Base-by-base conservation (phyloP, 2,888 invertebrate species). In the Anthophora plumipes region DNA sequence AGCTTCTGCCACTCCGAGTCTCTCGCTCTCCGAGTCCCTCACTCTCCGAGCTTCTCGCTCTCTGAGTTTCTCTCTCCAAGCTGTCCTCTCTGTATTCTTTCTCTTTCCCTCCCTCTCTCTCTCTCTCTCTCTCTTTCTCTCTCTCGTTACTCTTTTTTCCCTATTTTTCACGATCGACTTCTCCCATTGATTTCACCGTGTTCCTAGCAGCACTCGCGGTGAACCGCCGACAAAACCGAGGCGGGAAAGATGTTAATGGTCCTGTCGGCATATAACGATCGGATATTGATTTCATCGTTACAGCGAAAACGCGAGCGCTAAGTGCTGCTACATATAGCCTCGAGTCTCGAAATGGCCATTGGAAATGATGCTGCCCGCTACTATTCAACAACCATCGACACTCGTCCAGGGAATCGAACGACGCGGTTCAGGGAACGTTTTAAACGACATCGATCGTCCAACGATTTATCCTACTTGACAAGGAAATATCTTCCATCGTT, bases 191-290 rank as follows among this genome's bases (percentile, higher is more conserved):
- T 55, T 46, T n/a, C 7, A 12, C 7, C 50, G 17, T n/a, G 69
- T 20, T 50, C 14, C 17, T 39, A 12, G n/a, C 22, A n/a, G 0
- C 31, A n/a, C 8, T n/a, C 31, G n/a, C n/a, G 22, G 22, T 3
- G 31, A 20, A 54, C 39, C 66, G 7, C 31, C 66, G 22, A 8
- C 22, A 22, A n/a, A 54, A 41, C 17, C 52, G 12, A 11, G 1
- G 31, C 1, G 31, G 39, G 25, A 1, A 41, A 73, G 74, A 52
- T 46, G 70, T 63, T 70, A 63, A 74, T 50, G 67, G 61, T 63
- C 48, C 48, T 20, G 31, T 31, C 43, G n/a, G 25, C 25, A 14
- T 68, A 48, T 68, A 48, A 57, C 60, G n/a, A 50, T 17, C 31
- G 3, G 55, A 41, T 61, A 59, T 78, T 20, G 77, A 57, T 57